Evolutionary conservation across 1,140 invertebrate genomes (phyloP).

Genomic region (Saxidomus purpurata): DNA sequence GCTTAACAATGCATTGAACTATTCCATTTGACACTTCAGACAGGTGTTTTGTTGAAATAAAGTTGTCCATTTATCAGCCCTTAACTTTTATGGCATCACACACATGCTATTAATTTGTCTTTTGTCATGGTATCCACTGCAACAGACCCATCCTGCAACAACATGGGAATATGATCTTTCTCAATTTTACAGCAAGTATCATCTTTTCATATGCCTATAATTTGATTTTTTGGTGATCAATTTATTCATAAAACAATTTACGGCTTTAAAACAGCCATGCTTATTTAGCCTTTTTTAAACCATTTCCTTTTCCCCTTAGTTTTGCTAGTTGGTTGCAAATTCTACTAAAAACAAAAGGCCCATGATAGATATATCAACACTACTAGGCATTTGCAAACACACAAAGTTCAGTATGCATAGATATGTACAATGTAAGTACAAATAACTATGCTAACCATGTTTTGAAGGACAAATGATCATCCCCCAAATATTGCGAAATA

Average conservation of each 20-base stretch:
- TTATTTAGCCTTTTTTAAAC: too few species aligned
- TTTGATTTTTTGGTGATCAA: background rate
- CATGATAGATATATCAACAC: too few species aligned
- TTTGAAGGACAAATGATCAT: too few species aligned
- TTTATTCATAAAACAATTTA: background rate
- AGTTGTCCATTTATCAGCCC: background rate
- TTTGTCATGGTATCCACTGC: background rate
- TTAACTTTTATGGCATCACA: background rate
- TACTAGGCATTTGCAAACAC: too few species aligned
- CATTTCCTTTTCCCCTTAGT: too few species aligned
- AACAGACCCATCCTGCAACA: background rate
- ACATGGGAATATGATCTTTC: background rate
- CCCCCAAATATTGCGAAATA: too few species aligned
- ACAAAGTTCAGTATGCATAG: too few species aligned
- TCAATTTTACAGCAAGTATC: background rate
- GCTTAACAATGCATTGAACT: background rate
- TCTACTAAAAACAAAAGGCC: too few species aligned
- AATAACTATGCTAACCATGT: too few species aligned
- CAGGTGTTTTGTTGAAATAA: background rate
- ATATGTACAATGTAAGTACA: too few species aligned
- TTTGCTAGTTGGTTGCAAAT: too few species aligned
- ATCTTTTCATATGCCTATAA: background rate
- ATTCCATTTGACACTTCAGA: background rate
- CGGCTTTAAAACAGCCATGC: too few species aligned
- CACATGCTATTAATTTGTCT: background rate